Percentiles rank a stretch among this genome's conserved stretches.
phyloP scores from a whole-genome alignment of 1,140 invertebrate genomes.

The Pinna nobilis region DNA sequence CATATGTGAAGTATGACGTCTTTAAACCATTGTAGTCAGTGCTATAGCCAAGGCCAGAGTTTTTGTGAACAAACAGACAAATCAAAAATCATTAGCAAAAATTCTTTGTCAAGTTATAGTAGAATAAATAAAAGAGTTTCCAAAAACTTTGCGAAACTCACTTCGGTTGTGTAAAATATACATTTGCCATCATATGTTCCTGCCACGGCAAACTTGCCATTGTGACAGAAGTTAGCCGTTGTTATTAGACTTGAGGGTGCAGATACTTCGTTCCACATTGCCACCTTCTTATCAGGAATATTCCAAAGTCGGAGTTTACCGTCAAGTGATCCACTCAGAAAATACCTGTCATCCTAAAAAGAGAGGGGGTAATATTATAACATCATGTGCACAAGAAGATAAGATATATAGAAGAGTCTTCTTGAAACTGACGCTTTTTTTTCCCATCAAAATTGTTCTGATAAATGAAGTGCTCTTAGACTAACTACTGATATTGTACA shows the following conservation, averaged over 20 bases:
- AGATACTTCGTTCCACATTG: slow-evolving; percentile 95
- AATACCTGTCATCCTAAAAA: slow-evolving; percentile 90
- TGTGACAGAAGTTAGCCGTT: slow-evolving; percentile 97
- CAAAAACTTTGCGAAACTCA: slow-evolving; percentile 61
- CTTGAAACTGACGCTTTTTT: too few relatives aligned
- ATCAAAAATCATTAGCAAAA: too few relatives aligned
- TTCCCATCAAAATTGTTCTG: too few relatives aligned
- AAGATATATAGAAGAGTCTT: too few relatives aligned
- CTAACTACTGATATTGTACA: too few relatives aligned
- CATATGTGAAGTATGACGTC: too few relatives aligned
- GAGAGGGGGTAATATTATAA: not conserved
- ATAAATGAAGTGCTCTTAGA: too few relatives aligned
- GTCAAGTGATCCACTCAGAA: slow-evolving; percentile 95
- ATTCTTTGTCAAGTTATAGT: too few relatives aligned
- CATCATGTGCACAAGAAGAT: not conserved
- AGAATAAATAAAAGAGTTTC: too few relatives aligned
- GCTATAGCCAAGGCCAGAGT: too few relatives aligned
- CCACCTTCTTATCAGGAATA: slow-evolving; percentile 97
- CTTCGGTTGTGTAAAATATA: slow-evolving; percentile 97
- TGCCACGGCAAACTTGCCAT: slow-evolving; percentile 98
- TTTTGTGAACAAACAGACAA: too few relatives aligned
- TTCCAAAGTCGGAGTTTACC: slow-evolving; percentile 99
- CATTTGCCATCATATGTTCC: slow-evolving; percentile 97
- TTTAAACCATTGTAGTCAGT: too few relatives aligned
- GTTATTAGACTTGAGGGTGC: slow-evolving; percentile 89